Conservation (phyloP, 2,797 vertebrate genomes). For the Adrianichthys oophorus region DNA sequence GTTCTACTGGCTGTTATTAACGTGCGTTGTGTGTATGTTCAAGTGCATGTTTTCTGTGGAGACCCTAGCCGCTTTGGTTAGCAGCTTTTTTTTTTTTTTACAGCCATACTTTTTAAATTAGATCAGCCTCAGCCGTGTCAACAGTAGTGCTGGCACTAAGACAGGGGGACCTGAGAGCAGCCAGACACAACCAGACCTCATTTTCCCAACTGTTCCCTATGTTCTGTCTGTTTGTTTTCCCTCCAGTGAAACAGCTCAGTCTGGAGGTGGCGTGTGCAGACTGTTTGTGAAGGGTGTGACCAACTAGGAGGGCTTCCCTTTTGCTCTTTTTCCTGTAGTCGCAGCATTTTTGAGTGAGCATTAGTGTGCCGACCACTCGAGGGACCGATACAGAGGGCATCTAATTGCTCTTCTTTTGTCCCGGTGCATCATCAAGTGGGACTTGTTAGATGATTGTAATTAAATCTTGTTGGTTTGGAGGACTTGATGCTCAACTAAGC, state of each 20-base stretch:
- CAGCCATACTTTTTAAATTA: constrained; percentile 28
- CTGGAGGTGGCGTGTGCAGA: constrained; percentile 72
- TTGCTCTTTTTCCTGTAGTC: constrained; percentile 43
- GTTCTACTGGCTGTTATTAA: no score
- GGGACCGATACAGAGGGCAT: constrained; percentile 21
- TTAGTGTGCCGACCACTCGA: constrained; percentile 11
- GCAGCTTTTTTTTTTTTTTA: constrained; percentile 18
- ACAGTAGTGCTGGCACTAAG: constrained; percentile 43
- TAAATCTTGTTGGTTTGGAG: neutral
- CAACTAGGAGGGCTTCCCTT: constrained; percentile 67
- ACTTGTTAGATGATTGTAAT: neutral
- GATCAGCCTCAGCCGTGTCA: constrained; percentile 23
- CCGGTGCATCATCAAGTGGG: constrained; percentile 1
- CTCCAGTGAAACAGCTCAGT: constrained; percentile 41
- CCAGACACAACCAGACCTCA: constrained; percentile 31
- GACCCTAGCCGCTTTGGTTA: neutral
- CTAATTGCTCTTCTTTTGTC: constrained; percentile 25
- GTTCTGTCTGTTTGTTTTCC: constrained; percentile 62
- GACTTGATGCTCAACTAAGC: neutral
- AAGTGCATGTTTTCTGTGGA: constrained; percentile 2
- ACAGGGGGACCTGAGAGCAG: constrained; percentile 14
- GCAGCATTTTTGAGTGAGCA: constrained; percentile 5
- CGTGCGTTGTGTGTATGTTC: neutral
- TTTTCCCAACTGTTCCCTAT: constrained; percentile 36
- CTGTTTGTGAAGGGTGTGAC: constrained; percentile 81